These are phyloP conservation scores for Dipus sagitta DNA, from an alignment of 2,797 vertebrate genomes.

Conservation along the genomic window DNA sequence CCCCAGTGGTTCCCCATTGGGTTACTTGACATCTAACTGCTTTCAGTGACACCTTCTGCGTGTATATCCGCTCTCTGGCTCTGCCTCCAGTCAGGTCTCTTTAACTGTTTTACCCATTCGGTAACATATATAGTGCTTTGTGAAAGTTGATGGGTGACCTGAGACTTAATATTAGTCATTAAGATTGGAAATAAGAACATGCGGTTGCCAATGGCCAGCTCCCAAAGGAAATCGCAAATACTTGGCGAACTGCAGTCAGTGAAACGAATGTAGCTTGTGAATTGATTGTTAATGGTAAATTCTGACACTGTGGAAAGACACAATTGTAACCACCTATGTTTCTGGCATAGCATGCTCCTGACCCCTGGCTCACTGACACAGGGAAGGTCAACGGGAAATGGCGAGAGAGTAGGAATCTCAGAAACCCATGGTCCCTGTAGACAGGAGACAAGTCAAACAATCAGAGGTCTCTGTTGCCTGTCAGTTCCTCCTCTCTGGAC, in stretches of 20 bases:
- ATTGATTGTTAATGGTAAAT: background rate
- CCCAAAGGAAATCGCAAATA: background rate
- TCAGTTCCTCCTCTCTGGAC: no score
- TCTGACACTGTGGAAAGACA: background rate
- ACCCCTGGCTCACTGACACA: background rate
- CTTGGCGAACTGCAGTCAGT: background rate
- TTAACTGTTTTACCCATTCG: background rate
- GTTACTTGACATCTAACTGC: background rate
- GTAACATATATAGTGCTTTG: background rate
- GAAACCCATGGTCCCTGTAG: background rate
- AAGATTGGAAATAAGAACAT: background rate
- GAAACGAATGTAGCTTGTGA: background rate
- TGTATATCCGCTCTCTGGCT: background rate
- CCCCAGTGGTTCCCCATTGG: background rate
- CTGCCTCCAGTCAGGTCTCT: no score
- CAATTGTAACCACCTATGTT: background rate
- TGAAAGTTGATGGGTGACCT: background rate
- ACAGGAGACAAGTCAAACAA: background rate
- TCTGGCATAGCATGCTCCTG: background rate
- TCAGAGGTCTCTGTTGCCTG: background rate
- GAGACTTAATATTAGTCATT: background rate
- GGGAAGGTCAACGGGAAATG: background rate
- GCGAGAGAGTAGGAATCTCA: background rate
- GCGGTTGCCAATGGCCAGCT: background rate
- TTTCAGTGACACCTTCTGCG: background rate